Percentiles rank a stretch among this genome's conserved stretches.
Evolutionary conservation across 2,797 vertebrate species (phyloP).

Genomic region (Lemur catta): DNA sequence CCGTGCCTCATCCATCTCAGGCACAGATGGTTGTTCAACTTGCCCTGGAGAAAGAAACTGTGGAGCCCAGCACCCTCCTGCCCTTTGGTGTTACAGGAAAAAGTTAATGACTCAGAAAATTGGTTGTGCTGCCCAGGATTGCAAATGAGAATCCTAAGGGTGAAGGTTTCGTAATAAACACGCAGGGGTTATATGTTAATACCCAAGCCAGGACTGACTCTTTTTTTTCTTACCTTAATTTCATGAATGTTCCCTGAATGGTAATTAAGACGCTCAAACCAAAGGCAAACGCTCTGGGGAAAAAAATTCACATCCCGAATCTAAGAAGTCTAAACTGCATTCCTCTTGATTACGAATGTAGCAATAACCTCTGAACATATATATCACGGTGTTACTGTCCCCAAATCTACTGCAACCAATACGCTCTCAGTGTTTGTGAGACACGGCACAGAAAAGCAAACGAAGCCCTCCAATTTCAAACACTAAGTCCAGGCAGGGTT

Average conservation of each 20-base stretch:
- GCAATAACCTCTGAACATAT: not conserved
- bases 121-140: not conserved
- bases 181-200: not conserved
- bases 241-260: not conserved
- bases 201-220: not conserved
- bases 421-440: not conserved
- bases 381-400: not conserved
- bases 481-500: not conserved
- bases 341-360: not conserved
- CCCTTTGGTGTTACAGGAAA: slow-evolving; percentile 43
- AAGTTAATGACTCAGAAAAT: slow-evolving; percentile 61
- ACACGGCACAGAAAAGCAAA: not conserved
- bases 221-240: not conserved
- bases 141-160: not conserved
- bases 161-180: not conserved
- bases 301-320: not conserved
- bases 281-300: not conserved
- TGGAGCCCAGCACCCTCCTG: not conserved
- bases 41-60: not conserved
- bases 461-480: not conserved
- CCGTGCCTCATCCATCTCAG: accelerated
- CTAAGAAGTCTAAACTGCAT: not conserved
- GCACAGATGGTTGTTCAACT: not conserved
- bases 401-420: not conserved
- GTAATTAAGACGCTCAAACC: not conserved